Evolutionary conservation across 2,113 vertebrate species (phyloP).

Genomic region (Micronycteris hirsuta): DNA sequence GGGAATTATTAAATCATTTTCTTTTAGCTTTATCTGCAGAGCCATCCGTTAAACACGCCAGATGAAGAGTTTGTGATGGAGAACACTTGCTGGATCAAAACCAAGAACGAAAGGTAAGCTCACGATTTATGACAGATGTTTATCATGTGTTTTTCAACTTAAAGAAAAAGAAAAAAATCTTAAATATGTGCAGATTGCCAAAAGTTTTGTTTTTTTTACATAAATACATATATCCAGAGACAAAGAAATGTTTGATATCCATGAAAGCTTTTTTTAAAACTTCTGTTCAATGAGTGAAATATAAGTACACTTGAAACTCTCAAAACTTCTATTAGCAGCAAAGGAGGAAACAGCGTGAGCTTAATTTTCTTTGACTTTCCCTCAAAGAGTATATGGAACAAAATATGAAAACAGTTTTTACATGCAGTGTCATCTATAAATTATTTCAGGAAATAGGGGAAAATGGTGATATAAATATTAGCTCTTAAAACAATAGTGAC

Average conservation of each 20-base stretch:
- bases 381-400: background rate
- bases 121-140: slow-evolving; percentile 55
- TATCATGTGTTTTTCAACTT: slow-evolving; percentile 62
- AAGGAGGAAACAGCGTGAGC: background rate
- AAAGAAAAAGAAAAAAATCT: slow-evolving; percentile 11
- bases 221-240: slow-evolving; percentile 35
- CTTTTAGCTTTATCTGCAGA: slow-evolving; percentile 51
- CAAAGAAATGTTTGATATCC: slow-evolving; percentile 15
- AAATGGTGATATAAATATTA: background rate
- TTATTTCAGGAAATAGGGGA: background rate
- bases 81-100: slow-evolving; percentile 62
- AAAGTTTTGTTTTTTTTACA: slow-evolving; percentile 46
- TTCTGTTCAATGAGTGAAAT: background rate
- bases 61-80: slow-evolving; percentile 56
- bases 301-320: background rate
- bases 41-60: slow-evolving; percentile 57
- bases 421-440: background rate
- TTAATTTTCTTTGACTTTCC: slow-evolving; percentile 29
- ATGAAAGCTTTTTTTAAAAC: background rate
- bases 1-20: slow-evolving; percentile 59
- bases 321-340: background rate
- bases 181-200: slow-evolving; percentile 50
- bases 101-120: slow-evolving; percentile 63
- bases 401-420: slow-evolving; percentile 1
- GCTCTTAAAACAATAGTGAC: slow-evolving; percentile 5